Base-by-base conservation (phyloP, 2,888 invertebrate genomes). In the Conistra vaccinii region DNA sequence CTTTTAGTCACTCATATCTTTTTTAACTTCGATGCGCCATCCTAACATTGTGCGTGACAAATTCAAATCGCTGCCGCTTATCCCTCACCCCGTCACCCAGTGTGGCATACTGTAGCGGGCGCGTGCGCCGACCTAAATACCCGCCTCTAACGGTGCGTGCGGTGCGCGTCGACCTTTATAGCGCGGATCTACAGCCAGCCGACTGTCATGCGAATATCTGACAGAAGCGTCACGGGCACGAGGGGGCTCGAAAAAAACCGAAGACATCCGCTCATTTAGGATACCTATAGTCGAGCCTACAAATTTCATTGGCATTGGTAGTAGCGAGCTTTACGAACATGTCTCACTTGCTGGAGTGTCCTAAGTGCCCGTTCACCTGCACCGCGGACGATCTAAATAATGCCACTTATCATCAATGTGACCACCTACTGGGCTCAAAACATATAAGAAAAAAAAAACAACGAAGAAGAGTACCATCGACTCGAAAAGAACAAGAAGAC, bases 71-170 rank as follows among this genome's bases (percentile, higher is more conserved):
- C 87, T 83, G 39, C 72, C 83, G 88, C 88, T 61, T 65, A 74
- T 86, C 29, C 14, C 69, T 3, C 7, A 53, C 17, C n/a, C 53
- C 78, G 58, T 48, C 77, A 69, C 35, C 67, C 81, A 87, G 81
- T 70, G 92, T 92, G 92, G 93, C 94, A 92, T 93, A 93, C 93
- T 93, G 93, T 90, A 91, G 91, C 93, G 93, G 90, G 91, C 91
- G 89, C 89, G 91, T 91, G 92, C 92, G 91, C 90, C 94, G 95
- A 94, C 95, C 95, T 93, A 95, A 94, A 95, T 95, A 94, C 94
- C 88, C 92, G 86, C 85, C 85, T 78, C 90, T 94, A 95, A 94
- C 95, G 95, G 95, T 94, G 93, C 91, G 92, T 90, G 91, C 87
- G 84, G 90, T 90, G 89, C 89, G 88, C 88, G 89, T 83, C 91